Percentiles rank a stretch among this genome's conserved stretches.
These are phyloP conservation scores for Parus major DNA, from an alignment of 2,113 vertebrate species.

Conservation along the genomic window DNA sequence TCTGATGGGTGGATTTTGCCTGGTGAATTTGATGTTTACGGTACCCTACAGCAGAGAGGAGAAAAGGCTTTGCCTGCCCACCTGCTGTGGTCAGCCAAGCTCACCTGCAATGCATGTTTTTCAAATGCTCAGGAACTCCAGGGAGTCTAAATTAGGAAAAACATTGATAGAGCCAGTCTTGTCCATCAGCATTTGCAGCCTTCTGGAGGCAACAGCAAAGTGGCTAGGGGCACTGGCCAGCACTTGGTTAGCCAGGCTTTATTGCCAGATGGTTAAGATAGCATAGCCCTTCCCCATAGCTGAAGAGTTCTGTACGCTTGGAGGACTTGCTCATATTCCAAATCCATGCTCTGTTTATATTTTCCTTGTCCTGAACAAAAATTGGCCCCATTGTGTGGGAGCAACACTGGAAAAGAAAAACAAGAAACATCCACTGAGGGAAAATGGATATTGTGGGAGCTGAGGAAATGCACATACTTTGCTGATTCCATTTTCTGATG, in stretches of 20 bases:
- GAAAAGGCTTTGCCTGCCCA: neutral
- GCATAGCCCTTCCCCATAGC: neutral
- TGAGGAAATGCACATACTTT: constrained; percentile 74
- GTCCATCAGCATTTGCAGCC: neutral
- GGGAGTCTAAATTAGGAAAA: neutral
- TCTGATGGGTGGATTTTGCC: neutral
- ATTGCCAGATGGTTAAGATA: neutral
- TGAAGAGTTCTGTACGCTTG: constrained; percentile 24
- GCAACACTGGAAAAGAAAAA: constrained; percentile 78
- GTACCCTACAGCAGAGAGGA: fast-evolving
- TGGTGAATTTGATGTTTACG: neutral
- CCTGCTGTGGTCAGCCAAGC: neutral
- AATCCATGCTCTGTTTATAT: constrained; percentile 75
- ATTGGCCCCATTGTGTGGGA: constrained; percentile 88
- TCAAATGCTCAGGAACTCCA: neutral
- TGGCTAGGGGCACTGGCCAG: neutral
- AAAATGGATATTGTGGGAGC: constrained; percentile 79
- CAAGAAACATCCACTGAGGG: constrained; percentile 77
- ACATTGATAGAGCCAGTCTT: neutral
- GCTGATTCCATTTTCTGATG: constrained; percentile 74
- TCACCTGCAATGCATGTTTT: neutral
- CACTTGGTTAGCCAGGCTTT: neutral
- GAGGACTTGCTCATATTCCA: constrained; percentile 63
- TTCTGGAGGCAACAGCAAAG: neutral
- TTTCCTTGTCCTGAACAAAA: constrained; percentile 82